phyloP scores from a whole-genome alignment of 2,113 vertebrate genomes.

The Macquaria australasica region DNA sequence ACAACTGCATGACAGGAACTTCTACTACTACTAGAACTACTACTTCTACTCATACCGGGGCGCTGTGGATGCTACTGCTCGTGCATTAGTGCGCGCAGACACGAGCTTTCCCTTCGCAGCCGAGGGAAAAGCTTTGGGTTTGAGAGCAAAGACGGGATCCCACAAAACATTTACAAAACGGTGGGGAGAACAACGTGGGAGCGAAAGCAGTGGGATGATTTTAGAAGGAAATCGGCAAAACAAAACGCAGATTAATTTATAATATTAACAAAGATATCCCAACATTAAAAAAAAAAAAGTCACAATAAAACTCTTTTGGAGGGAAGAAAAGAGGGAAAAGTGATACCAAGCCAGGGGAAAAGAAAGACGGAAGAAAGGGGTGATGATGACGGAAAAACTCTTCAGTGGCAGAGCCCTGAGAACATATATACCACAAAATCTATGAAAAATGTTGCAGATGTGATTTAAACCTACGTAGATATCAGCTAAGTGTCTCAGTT shows the following conservation, averaged over 20 bases:
- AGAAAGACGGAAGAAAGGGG: constrained; percentile 3
- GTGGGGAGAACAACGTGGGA: neutral
- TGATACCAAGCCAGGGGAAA: neutral
- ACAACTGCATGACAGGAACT: neutral
- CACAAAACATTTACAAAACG: neutral
- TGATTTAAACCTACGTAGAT: neutral
- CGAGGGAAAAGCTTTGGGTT: constrained; percentile 7
- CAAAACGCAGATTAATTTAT: neutral
- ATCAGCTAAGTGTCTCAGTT: neutral
- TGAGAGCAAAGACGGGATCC: neutral
- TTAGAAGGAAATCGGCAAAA: neutral
- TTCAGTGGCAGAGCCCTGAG: neutral
- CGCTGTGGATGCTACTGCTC: constrained; percentile 22
- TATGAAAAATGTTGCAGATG: neutral
- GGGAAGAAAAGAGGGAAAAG: neutral
- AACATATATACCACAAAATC: neutral
- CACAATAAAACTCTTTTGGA: neutral
- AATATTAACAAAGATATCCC: neutral
- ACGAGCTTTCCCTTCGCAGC: constrained; percentile 31
- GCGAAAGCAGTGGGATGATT: neutral
- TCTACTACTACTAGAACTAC: neutral
- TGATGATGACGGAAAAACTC: neutral
- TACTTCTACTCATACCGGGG: neutral
- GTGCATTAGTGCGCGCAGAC: constrained; percentile 25
- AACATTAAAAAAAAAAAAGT: neutral